Evolutionary conservation across 92 coral and sea anemone genomes (phyloP), one percentile per base, ranked within the genome.

Genomic region (Paramuricea clavata): DNA sequence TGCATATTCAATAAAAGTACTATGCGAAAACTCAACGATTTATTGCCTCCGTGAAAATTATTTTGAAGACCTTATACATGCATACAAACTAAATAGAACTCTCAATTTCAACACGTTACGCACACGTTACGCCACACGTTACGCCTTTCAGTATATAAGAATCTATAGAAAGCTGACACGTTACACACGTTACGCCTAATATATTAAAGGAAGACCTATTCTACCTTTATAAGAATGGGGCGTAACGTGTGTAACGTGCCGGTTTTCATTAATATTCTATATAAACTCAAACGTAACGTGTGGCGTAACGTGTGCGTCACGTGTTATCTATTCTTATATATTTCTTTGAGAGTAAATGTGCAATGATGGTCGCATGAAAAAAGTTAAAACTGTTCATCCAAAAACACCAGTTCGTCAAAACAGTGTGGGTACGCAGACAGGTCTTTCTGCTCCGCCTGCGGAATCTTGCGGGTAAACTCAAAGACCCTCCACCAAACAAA

Each of bases 291-390:
- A n/a, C 52, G 52, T 47, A 47, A 47, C 52, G 52, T 47, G 52
- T 47, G 42, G 52, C 69, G 69, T 61, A 61, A 61, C 31, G 69
- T 61, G 69, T 61, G 69, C 34, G 69, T 61, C 4, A 61, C 69
- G 69, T 61, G 69, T 61, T 47, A 47, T 47, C 52, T 47, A 47
- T 47, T 47, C 15, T 47, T 47, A 10, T 47, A 47, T 47, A 47
- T 47, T 15, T 9, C 9, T 47, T 47, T 47, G 52, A 47, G 52
- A 47, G 17, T 47, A 47, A 47, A 47, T 12, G 44, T 39, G 44
- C 44, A 4, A 39, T 39, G 44, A 39, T 39, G 44, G 44, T 10
- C 10, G 4, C 44, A 39, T 10, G 44, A 39, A 39, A 39, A 39
- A 39, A 39, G 44, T 39, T 39, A 39, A 39, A 39, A 39, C 44